Conservation (phyloP, 2,113 vertebrate species). For the Pelobates fuscus region DNA sequence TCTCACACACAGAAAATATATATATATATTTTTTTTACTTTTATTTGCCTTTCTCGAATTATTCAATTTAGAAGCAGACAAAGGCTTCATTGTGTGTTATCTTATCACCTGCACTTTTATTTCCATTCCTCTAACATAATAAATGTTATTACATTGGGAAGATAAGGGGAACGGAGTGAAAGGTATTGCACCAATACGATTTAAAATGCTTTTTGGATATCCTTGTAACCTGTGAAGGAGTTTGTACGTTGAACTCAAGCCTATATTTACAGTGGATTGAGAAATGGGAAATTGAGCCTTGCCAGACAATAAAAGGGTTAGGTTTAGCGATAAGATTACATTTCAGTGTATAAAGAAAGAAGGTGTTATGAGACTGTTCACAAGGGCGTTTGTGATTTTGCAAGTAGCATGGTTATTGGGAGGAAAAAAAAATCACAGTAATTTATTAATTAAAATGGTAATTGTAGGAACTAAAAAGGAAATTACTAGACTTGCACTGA, state of each 20-base stretch:
- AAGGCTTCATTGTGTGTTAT: constrained; percentile 9
- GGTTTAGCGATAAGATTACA: constrained; percentile 5
- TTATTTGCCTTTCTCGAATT: not conserved
- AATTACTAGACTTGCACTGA: too few relatives aligned
- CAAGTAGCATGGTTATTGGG: too few relatives aligned
- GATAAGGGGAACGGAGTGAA: constrained; percentile 21
- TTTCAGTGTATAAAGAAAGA: not conserved
- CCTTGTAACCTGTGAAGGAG: not conserved
- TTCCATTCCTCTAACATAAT: constrained; percentile 17
- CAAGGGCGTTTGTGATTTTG: too few relatives aligned
- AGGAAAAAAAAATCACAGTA: too few relatives aligned
- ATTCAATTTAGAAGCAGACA: constrained; percentile 4
- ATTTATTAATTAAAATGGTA: too few relatives aligned
- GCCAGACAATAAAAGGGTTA: not conserved
- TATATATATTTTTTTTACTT: too few relatives aligned
- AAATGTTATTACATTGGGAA: constrained; percentile 3
- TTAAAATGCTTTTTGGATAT: not conserved
- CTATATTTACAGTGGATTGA: not conserved
- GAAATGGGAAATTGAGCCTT: not conserved
- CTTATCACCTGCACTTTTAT: constrained; percentile 27
- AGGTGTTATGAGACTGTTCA: not conserved
- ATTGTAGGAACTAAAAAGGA: too few relatives aligned
- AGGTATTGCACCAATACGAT: not conserved
- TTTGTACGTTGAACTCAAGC: constrained; percentile 11
- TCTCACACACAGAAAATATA: too few relatives aligned